Percentiles rank a stretch among this genome's conserved stretches.
phyloP scores from a whole-genome alignment of 1,140 invertebrate genomes.

The Lepidurus couesii region DNA sequence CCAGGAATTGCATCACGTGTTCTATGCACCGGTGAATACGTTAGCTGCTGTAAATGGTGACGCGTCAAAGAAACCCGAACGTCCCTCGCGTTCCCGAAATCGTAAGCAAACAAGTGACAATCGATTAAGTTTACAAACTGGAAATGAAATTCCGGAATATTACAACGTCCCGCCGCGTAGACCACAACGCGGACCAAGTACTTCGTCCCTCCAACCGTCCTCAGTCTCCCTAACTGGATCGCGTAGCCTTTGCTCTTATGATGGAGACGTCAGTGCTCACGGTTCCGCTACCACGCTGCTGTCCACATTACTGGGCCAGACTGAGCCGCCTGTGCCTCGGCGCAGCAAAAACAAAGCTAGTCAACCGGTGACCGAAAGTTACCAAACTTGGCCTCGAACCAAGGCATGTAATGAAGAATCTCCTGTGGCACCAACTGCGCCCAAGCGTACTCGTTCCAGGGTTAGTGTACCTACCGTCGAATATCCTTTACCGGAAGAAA shows the following conservation, averaged over 20 bases:
- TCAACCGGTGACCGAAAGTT: constrained; percentile 15
- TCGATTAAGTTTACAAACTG: not conserved
- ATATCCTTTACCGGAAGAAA: constrained; percentile 3
- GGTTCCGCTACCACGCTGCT: not conserved
- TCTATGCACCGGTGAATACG: constrained; percentile 31
- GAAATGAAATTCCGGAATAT: constrained; percentile 25
- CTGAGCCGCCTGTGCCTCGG: constrained; percentile 18
- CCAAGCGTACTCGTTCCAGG: constrained; percentile 28
- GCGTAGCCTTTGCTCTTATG: constrained; percentile 2
- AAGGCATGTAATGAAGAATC: not conserved
- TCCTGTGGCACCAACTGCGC: not conserved
- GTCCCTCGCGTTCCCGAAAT: constrained; percentile 31
- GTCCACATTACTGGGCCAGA: not conserved
- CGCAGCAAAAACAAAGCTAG: not conserved
- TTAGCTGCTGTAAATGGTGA: constrained; percentile 31
- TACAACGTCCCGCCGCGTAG: constrained; percentile 29
- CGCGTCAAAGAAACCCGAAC: constrained; percentile 23
- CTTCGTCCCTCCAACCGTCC: not conserved
- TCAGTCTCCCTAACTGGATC: not conserved
- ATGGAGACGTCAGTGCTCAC: not conserved
- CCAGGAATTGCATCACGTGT: constrained; percentile 28
- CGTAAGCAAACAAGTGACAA: constrained; percentile 24
- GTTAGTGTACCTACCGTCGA: not conserved
- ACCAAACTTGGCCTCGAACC: constrained; percentile 28
- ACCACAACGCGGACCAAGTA: not conserved